Base-by-base conservation (phyloP, 2,797 vertebrate genomes). In the Balearica regulorum region DNA sequence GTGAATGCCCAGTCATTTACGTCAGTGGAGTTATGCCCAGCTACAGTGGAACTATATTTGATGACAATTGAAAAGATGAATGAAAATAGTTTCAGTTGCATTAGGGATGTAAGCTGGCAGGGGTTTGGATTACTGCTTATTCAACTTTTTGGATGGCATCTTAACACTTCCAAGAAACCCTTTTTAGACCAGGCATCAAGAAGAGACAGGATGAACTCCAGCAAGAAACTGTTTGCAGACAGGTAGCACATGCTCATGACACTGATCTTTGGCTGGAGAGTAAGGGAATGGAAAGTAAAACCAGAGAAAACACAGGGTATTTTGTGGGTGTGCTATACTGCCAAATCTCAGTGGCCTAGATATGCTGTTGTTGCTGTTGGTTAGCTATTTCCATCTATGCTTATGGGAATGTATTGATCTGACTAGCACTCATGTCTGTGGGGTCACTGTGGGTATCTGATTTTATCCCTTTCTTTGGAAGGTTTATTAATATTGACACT, bases 401-500 rank as follows among this genome's bases (percentile, higher is more conserved):
- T 93, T 91, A 83, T 66, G 84, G 87, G 57, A 75, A 62, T 33
- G 17, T 93, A 94, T 95, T 80, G 94, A 95, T 94, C 76, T 44
- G 79, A 60, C 58, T 51, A 55, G 73, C 81, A 64, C 62, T 92
- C 69, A 49, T 22, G 87, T 62, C 89, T 93, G 58, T 83, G 46
- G 73, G 87, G 83, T 87, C 94, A 94, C 69, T 87, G 79, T 66
- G 80, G 69, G 66, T 85, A 91, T 83, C 93, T 89, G 86, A 87
- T 96, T 96, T 93, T 89, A 71, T 93, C 37, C 85, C 66, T 93
- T 94, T 92, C 84, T 93, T 94, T 85, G 68, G 39, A 87, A 89
- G 62, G 64, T 96, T 94, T 97, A 95, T 95, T 96, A 95, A 95
- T 96, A 95, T 95, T 89, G 88, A 94, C 77, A 15, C 81, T 79